Percentiles rank a stretch among this genome's conserved stretches.
phyloP scores from a whole-genome alignment of 2,797 vertebrate species.

The Galago senegalensis region DNA sequence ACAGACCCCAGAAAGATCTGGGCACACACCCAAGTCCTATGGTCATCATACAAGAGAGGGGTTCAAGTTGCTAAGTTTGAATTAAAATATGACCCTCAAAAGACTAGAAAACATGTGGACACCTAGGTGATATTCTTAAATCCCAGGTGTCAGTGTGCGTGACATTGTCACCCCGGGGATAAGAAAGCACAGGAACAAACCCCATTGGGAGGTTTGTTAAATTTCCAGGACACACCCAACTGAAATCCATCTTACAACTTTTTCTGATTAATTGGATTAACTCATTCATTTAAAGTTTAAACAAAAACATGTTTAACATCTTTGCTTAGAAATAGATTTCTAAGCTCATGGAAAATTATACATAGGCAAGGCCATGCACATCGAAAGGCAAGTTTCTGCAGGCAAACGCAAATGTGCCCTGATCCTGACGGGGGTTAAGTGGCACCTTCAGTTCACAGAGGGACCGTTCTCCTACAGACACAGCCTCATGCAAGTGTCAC shows the following conservation, averaged over 20 bases:
- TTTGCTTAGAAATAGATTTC: constrained; percentile 1
- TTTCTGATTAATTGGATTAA: neutral
- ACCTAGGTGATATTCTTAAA: neutral
- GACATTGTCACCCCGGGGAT: accelerated
- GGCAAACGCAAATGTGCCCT: accelerated
- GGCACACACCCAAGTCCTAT: accelerated
- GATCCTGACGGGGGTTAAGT: neutral
- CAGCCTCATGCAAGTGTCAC: too few species aligned
- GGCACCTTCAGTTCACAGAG: neutral
- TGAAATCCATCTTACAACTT: neutral
- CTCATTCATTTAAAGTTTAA: neutral
- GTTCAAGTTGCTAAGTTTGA: neutral
- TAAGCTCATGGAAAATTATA: neutral
- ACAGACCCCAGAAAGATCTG: neutral
- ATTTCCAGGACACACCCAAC: neutral
- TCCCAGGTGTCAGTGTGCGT: accelerated
- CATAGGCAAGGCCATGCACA: neutral
- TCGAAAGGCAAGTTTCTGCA: neutral
- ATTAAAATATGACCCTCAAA: neutral
- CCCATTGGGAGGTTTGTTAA: accelerated
- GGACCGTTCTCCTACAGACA: neutral
- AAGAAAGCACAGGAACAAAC: too few species aligned
- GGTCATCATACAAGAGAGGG: neutral
- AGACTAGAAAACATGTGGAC: neutral
- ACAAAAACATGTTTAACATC: neutral